A percentile compares a stretch with the other conserved stretches of the same genome.
Conservation (phyloP, 2,888 invertebrate genomes). For the Leptarthrus brevirostris region DNA sequence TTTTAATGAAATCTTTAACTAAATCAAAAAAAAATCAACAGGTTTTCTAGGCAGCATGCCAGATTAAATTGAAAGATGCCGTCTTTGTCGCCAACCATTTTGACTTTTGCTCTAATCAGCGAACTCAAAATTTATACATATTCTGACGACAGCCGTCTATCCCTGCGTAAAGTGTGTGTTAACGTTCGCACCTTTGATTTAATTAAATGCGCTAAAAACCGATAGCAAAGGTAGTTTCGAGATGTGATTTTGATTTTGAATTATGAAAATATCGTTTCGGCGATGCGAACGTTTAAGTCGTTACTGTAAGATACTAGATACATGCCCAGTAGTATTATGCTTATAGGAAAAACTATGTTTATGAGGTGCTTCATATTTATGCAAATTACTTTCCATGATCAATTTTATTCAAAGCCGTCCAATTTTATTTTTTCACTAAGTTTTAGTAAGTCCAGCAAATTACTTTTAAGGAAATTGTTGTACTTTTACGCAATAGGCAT, state of each 20-base stretch:
- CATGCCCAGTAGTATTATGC: conserved; percentile 19
- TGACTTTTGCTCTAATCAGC: conserved; percentile 6
- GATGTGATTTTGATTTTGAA: neutral
- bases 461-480: conserved; percentile 22
- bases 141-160: neutral
- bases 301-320: neutral
- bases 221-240: neutral
- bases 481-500: too few relatives aligned
- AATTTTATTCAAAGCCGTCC: conserved; percentile 7
- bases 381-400: conserved; percentile 11
- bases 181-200: conserved; percentile 18
- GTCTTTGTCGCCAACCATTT: too few relatives aligned
- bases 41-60: conserved; percentile 18
- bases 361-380: conserved; percentile 44
- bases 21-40: conserved; percentile 28
- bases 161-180: conserved; percentile 27
- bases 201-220: conserved; percentile 6
- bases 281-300: neutral
- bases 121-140: conserved; percentile 20
- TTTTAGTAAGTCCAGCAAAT: neutral
- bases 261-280: neutral
- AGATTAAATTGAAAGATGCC: neutral
- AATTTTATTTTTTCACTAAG: neutral
- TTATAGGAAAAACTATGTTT: neutral
- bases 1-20: conserved; percentile 46